Conservation (phyloP, 2,888 invertebrate species). For the Euzetes globulus region DNA sequence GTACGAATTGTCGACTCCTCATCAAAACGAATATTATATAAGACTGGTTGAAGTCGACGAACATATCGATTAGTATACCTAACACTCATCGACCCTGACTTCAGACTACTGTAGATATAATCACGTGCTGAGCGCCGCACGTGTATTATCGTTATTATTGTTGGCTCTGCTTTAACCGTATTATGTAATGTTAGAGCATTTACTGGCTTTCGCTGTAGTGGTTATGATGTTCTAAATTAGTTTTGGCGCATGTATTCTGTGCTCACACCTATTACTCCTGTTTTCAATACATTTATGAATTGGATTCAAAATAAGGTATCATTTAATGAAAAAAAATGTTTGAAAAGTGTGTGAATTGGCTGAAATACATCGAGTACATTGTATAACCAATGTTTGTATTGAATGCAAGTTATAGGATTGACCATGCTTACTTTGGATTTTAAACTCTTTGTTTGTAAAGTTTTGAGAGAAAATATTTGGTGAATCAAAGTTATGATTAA, state of each 20-base stretch:
- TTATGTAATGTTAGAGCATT: slow-evolving; percentile 20
- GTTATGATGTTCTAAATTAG: slow-evolving; percentile 7
- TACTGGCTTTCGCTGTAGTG: not conserved
- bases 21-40: not conserved
- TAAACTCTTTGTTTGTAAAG: no score
- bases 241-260: slow-evolving; percentile 14
- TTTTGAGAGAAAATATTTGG: no score
- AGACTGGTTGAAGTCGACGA: not conserved
- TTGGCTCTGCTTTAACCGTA: not conserved
- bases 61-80: not conserved
- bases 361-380: no score
- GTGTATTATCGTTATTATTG: slow-evolving; percentile 26
- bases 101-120: slow-evolving; percentile 9
- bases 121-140: slow-evolving; percentile 25
- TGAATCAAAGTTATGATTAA: no score
- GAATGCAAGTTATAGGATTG: no score
- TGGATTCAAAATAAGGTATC: not conserved
- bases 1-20: not conserved
- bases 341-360: no score
- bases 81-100: slow-evolving; percentile 10
- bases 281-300: not conserved
- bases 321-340: not conserved
- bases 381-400: no score
- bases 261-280: not conserved
- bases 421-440: no score